Evolutionary conservation across 1,140 invertebrate species (phyloP).

Genomic region (Caenorhabditis remanei): DNA sequence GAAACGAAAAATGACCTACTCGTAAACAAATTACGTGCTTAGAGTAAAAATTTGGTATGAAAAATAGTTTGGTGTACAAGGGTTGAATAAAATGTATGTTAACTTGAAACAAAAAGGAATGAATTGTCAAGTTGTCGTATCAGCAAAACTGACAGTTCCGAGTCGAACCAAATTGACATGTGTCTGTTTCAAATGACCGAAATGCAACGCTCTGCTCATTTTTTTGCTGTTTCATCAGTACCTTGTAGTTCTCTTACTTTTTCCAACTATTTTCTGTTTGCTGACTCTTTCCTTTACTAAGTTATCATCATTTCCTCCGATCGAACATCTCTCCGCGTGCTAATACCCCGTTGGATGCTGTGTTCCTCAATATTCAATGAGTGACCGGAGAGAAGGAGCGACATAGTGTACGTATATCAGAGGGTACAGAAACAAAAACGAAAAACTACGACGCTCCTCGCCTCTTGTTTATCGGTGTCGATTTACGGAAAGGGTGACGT

Average conservation of each 20-base stretch:
- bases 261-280: background rate
- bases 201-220: slow-evolving; percentile 17
- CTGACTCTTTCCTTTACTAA: background rate
- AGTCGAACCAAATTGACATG: slow-evolving; percentile 10
- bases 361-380: background rate
- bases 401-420: background rate
- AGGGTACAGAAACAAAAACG: background rate
- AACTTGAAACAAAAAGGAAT: background rate
- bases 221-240: slow-evolving; percentile 44
- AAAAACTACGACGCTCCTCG: slow-evolving; percentile 8
- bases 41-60: too few species aligned
- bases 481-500: slow-evolving; percentile 46
- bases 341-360: background rate
- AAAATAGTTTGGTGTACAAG: background rate
- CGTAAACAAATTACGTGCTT: too few species aligned
- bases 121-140: background rate
- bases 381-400: background rate
- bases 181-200: background rate
- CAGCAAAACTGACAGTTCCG: slow-evolving; percentile 11
- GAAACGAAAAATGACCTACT: too few species aligned
- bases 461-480: slow-evolving; percentile 6
- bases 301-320: slow-evolving; percentile 7
- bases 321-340: background rate
- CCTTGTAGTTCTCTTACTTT: background rate
- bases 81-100: background rate